Evolutionary conservation across 2,797 vertebrate species (phyloP).

Genomic region (Diplodus puntazzo): DNA sequence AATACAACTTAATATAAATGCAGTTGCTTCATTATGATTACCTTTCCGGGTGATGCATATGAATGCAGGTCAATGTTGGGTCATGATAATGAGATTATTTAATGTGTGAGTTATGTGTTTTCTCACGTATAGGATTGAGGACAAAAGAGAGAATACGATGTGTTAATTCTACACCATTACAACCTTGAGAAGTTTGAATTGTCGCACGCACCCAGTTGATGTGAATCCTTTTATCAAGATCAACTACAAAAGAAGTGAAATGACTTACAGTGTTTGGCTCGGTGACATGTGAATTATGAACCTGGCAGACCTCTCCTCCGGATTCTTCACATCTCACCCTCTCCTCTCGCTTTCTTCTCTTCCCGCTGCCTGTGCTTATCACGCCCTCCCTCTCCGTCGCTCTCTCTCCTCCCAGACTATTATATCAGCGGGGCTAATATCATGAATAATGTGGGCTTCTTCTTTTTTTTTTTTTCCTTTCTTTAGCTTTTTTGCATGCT

Average conservation of each 20-base stretch:
- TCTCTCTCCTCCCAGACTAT: constrained; percentile 36
- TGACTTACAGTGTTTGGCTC: constrained; percentile 52
- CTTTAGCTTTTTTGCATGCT: constrained; percentile 64
- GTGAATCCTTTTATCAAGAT: constrained; percentile 37
- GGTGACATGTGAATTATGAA: constrained; percentile 60
- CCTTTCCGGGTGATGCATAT: constrained; percentile 22
- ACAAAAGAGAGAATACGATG: no score
- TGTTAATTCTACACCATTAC: constrained; percentile 14
- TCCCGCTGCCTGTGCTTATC: constrained; percentile 50
- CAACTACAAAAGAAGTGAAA: constrained; percentile 52
- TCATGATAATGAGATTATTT: constrained; percentile 43
- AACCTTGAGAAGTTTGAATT: constrained; percentile 29
- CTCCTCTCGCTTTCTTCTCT: constrained; percentile 35
- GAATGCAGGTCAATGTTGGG: constrained; percentile 38
- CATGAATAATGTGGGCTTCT: constrained; percentile 76
- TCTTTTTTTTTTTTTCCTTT: constrained; percentile 49
- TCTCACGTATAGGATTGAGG: not conserved
- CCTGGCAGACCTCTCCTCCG: constrained; percentile 41
- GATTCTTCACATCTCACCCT: constrained; percentile 28
- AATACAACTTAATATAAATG: constrained; percentile 46
- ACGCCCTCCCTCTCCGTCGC: constrained; percentile 27
- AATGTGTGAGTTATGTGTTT: constrained; percentile 31
- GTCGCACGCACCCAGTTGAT: constrained; percentile 37
- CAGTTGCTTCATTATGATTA: constrained; percentile 46
- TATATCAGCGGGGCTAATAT: constrained; percentile 62